Evolutionary conservation across 2,113 vertebrate genomes (phyloP).

Genomic region (Actenoides lindsayi): DNA sequence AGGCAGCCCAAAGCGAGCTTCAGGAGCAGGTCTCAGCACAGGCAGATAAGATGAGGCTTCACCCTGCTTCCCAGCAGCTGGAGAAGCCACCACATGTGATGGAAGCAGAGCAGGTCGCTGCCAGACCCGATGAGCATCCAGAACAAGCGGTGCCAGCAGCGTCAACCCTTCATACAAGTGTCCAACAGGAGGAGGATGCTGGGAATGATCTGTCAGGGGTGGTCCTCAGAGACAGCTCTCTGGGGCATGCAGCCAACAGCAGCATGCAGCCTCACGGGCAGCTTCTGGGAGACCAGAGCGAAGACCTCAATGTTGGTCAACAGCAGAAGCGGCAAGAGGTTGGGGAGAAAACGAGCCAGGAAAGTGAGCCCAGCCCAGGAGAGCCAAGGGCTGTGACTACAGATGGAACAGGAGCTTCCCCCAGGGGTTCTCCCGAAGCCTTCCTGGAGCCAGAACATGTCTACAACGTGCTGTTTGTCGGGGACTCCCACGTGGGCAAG

Average conservation of each 20-base stretch:
- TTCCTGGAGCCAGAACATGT: slow-evolving; percentile 62
- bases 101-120: neutral
- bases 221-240: neutral
- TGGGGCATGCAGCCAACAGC: neutral
- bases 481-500: slow-evolving; percentile 90
- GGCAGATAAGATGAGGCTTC: neutral
- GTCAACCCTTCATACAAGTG: rapidly evolving
- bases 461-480: slow-evolving; percentile 88
- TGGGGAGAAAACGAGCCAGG: neutral
- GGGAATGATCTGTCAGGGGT: neutral
- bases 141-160: neutral
- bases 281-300: neutral
- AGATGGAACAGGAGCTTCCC: neutral
- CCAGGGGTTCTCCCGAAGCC: neutral
- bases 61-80: neutral
- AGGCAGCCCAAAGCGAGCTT: neutral
- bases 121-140: neutral
- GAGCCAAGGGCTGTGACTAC: neutral
- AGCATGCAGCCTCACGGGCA: neutral
- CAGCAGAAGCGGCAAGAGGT: neutral
- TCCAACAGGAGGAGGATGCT: neutral
- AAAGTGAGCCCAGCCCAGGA: neutral
- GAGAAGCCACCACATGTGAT: neutral
- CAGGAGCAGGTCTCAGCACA: slow-evolving; percentile 15
- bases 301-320: neutral